phyloP scores from a whole-genome alignment of 2,113 vertebrate species.

The Mus pahari region DNA sequence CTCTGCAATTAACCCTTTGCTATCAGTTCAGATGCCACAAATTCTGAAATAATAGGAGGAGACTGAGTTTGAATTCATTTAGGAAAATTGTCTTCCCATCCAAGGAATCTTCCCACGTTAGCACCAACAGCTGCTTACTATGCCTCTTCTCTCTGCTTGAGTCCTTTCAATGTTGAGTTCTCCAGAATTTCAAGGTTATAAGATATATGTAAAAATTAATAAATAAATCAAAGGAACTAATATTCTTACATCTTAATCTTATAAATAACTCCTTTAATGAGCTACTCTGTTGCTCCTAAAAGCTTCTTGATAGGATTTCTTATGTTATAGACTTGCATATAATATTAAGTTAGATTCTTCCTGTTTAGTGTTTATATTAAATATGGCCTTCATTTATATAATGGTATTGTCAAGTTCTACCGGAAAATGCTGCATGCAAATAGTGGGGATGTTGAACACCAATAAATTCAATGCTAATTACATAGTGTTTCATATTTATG shows the following conservation, averaged over 20 bases:
- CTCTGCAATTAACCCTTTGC: neutral
- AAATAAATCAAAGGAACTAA: neutral
- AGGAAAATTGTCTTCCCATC: neutral
- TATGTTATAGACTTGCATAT: neutral
- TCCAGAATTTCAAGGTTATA: neutral
- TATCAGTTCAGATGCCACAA: too few relatives aligned
- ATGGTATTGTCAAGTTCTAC: neutral
- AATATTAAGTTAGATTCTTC: neutral
- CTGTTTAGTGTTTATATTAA: neutral
- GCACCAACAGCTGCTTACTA: neutral
- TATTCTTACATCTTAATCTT: slow-evolving; percentile 6
- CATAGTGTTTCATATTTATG: neutral
- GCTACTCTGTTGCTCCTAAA: neutral
- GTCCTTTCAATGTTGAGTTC: neutral
- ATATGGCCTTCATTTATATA: neutral
- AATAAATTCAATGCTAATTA: neutral
- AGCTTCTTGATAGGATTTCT: neutral
- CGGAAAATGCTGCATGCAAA: neutral
- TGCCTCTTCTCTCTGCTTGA: neutral
- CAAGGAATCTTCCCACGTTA: neutral
- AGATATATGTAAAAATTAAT: neutral
- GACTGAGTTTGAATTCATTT: neutral
- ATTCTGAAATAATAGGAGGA: neutral
- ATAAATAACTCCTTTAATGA: neutral
- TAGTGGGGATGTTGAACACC: neutral